Base-by-base conservation (phyloP, 1,140 invertebrate species). In the Dinoponera quadriceps region DNA sequence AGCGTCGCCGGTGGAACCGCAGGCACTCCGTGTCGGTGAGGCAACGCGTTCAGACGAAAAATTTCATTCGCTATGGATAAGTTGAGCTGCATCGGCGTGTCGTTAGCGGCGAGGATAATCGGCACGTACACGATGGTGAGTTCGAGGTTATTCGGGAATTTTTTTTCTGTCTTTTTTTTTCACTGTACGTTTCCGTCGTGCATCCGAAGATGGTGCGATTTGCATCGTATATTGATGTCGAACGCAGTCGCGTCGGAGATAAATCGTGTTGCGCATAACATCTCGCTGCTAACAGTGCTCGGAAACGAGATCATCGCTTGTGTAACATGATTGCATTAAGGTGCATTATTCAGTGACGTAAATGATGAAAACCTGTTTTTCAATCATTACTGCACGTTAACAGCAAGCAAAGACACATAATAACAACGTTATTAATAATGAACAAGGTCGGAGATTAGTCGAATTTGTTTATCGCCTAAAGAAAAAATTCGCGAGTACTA, bases 91-190 rank as follows among this genome's bases (percentile, higher is more conserved):
- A 78, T 94, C 2, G 87, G 90, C 9, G 74, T 91, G 65, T 91
- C 93, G 44, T 86, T 93, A 55, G 89, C 90, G n/a, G 89, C 91
- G 2, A 93, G 90, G 83, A 92, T 94, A n/a, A 92, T 94, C 54
- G 91, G 92, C 29, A 91, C 92, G n/a, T 92, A 93, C 74, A 93
- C 92, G 72, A 87, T 94, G 92, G 94, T 94, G 75, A 91, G 93
- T 90, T 68, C 38, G 22, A 20, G n/a, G 63, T 60, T 51, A 29
- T 77, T 74, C 38, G 18, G 9, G 16, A 44, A 59, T 73, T 55
- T n/a, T 18, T 16, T 33, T 4, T 29, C 18, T 3, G 3, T 27
- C 27, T 20, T 71, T 18, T 27, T 44, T 68, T 55, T n/a, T 18
- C 16, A 3, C 11, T 33, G 11, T 2, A 1, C n/a, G 20, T 33